These are phyloP conservation scores for Mesoligia furuncula DNA, from an alignment of 2,888 invertebrate genomes.

Conservation along the genomic window DNA sequence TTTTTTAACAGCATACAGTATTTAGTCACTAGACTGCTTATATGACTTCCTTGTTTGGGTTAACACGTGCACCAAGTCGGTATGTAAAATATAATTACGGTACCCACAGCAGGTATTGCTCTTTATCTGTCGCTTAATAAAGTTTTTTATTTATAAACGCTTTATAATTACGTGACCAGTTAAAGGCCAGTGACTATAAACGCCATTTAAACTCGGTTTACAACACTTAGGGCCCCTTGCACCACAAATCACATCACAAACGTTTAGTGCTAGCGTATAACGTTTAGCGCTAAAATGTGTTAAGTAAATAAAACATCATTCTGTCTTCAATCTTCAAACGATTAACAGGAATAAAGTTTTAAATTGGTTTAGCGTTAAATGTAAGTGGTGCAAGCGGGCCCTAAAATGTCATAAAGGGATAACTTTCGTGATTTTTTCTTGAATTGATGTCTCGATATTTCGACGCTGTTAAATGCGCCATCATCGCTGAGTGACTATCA, in stretches of 20 bases:
- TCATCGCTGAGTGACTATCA: neutral
- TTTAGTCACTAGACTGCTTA: constrained; percentile 37
- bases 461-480: neutral
- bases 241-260: neutral
- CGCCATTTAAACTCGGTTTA: neutral
- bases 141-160: neutral
- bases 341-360: neutral
- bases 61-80: constrained; percentile 22
- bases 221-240: neutral
- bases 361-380: neutral
- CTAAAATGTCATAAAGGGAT: neutral
- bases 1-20: constrained; percentile 48
- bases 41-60: constrained; percentile 26
- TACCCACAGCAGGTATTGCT: neutral
- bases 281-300: too few species aligned
- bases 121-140: neutral
- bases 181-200: neutral
- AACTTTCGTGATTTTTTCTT: neutral
- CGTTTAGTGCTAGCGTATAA: neutral
- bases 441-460: neutral
- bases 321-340: neutral
- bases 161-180: neutral
- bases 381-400: neutral
- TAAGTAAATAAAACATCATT: neutral
- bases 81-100: constrained; percentile 32